These are phyloP conservation scores for Rhea americana DNA, from an alignment of 2,113 vertebrate species.

Conservation along the genomic window DNA sequence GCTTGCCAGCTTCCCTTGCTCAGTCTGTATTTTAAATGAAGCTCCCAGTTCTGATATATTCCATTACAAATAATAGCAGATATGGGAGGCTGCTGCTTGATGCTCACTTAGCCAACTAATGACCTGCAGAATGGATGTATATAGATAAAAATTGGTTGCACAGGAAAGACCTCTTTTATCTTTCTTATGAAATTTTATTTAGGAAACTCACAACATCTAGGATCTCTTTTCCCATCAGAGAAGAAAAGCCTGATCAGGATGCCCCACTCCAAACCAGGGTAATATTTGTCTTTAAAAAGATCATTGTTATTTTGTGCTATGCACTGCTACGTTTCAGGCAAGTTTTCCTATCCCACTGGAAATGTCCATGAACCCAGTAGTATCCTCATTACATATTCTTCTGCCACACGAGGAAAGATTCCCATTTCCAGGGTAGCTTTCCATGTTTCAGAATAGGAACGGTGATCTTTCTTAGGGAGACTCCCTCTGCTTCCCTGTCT, in stretches of 20 bases:
- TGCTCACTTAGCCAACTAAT: neutral
- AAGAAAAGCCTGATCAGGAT: neutral
- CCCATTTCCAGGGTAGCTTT: neutral
- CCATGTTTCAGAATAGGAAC: neutral
- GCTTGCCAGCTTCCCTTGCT: neutral
- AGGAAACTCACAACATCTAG: neutral
- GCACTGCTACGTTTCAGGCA: neutral
- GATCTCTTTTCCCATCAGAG: neutral
- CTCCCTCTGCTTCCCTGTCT: neutral
- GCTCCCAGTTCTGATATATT: neutral
- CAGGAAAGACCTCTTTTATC: neutral
- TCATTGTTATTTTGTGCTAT: neutral
- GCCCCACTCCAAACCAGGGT: neutral
- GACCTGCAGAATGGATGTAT: neutral
- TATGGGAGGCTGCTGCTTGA: neutral
- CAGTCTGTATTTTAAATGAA: neutral
- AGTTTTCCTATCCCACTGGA: neutral
- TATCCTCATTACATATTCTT: neutral
- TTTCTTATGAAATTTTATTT: conserved; percentile 3
- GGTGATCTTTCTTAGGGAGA: neutral
- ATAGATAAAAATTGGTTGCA: neutral
- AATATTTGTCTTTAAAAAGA: neutral
- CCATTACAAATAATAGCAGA: neutral
- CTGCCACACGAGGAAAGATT: neutral
- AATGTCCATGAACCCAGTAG: neutral